These are phyloP conservation scores for Astropecten irregularis DNA, from an alignment of 53 echinoderm and acorn worm species.

Conservation along the genomic window DNA sequence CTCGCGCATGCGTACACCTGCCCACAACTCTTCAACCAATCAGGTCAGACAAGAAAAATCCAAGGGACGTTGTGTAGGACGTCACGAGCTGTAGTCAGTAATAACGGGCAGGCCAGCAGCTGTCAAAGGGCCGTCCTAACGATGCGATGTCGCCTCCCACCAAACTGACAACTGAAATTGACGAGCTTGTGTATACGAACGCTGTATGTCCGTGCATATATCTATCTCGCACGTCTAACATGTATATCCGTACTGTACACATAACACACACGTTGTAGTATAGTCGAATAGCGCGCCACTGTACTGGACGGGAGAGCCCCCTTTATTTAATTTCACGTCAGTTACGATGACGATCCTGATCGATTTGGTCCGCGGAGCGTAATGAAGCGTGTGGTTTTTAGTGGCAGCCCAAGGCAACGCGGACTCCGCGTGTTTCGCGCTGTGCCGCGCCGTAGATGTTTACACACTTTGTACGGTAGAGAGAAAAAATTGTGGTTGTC, in stretches of 20 bases:
- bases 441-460: background rate
- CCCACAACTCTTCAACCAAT: background rate
- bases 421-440: background rate
- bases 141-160: too few species aligned
- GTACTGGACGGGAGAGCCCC: background rate
- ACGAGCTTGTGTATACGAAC: too few species aligned
- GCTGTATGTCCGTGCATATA: too few species aligned
- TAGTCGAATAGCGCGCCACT: background rate
- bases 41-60: background rate
- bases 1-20: background rate
- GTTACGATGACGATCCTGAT: constrained; percentile 37
- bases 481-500: too few species aligned
- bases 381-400: constrained; percentile 50
- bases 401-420: constrained; percentile 14
- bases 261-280: too few species aligned
- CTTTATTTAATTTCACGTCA: constrained; percentile 52
- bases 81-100: too few species aligned
- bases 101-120: too few species aligned
- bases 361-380: constrained; percentile 40
- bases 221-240: too few species aligned
- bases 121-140: too few species aligned
- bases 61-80: too few species aligned
- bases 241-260: background rate
- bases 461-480: too few species aligned
- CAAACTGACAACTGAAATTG: too few species aligned